A percentile compares a stretch with the other conserved stretches of the same genome.
phyloP scores from a whole-genome alignment of 2,797 vertebrate species.

The Ctenosaura bakeri region DNA sequence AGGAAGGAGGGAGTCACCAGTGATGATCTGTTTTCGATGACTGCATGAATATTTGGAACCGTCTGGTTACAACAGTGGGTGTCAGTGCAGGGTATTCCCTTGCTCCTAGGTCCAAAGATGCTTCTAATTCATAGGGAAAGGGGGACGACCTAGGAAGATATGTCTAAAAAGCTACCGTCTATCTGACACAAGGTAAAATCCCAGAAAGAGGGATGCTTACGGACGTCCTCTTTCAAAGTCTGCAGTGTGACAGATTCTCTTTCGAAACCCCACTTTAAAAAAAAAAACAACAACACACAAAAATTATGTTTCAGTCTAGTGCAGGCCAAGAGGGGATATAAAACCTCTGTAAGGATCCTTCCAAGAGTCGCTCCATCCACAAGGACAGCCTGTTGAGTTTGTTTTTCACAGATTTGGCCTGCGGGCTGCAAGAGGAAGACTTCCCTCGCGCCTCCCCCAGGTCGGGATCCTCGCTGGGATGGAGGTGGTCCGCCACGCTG shows the following conservation, averaged over 20 bases:
- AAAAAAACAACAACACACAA: not conserved
- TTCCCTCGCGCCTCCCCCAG: slow-evolving; percentile 81
- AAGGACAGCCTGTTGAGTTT: slow-evolving; percentile 93
- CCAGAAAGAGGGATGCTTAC: slow-evolving; percentile 66
- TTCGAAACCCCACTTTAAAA: slow-evolving; percentile 41
- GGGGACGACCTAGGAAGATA: slow-evolving; percentile 57
- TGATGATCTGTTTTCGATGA: slow-evolving; percentile 48
- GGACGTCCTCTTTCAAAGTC: slow-evolving; percentile 65
- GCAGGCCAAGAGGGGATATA: slow-evolving; percentile 94
- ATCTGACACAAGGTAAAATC: slow-evolving; percentile 32
- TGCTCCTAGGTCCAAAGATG: not conserved
- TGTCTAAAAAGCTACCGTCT: slow-evolving; percentile 74
- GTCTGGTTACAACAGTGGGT: not conserved
- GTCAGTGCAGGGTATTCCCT: too few relatives aligned
- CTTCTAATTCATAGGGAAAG: slow-evolving; percentile 40
- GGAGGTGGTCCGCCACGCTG: slow-evolving; percentile 77
- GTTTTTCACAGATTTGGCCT: slow-evolving; percentile 84
- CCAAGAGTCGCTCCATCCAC: slow-evolving; percentile 97
- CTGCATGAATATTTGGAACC: slow-evolving; percentile 35
- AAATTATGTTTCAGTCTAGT: slow-evolving; percentile 83
- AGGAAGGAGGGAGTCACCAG: not conserved
- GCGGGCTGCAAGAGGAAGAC: slow-evolving; percentile 74
- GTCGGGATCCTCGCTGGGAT: slow-evolving; percentile 73
- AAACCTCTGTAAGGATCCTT: slow-evolving; percentile 94
- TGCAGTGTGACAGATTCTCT: slow-evolving; percentile 57